These are phyloP conservation scores for Metridium senile DNA, from an alignment of 92 coral and sea anemone genomes.

Conservation along the genomic window DNA sequence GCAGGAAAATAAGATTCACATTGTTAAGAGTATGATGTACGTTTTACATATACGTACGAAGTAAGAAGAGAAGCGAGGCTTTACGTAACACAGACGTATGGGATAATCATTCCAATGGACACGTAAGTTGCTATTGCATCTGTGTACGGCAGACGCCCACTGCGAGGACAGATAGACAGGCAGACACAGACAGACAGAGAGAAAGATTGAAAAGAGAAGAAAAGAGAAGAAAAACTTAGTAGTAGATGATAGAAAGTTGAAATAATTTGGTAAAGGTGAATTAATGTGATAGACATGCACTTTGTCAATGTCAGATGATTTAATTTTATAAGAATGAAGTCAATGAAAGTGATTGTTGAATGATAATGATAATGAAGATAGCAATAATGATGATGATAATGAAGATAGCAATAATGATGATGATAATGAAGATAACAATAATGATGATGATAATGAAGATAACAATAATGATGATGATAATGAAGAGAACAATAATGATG, in stretches of 20 bases:
- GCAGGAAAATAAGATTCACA: no score
- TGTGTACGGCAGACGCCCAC: neutral
- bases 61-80: neutral
- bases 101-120: slow-evolving; percentile 15
- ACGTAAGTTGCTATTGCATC: slow-evolving; percentile 6
- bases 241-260: neutral
- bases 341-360: no score
- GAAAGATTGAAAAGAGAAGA: slow-evolving; percentile 12
- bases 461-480: no score
- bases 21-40: neutral
- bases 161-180: slow-evolving; percentile 22
- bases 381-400: no score
- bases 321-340: no score
- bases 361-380: no score
- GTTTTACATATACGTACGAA: neutral
- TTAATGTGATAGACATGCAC: no score
- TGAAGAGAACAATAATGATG: no score
- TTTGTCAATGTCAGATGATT: no score
- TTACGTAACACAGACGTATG: slow-evolving; percentile 15
- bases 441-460: no score
- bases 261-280: neutral
- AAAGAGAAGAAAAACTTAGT: neutral
- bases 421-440: no score
- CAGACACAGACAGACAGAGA: slow-evolving; percentile 20
- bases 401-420: no score